phyloP scores from a whole-genome alignment of 2,888 invertebrate genomes.

The Tipula confusa region DNA sequence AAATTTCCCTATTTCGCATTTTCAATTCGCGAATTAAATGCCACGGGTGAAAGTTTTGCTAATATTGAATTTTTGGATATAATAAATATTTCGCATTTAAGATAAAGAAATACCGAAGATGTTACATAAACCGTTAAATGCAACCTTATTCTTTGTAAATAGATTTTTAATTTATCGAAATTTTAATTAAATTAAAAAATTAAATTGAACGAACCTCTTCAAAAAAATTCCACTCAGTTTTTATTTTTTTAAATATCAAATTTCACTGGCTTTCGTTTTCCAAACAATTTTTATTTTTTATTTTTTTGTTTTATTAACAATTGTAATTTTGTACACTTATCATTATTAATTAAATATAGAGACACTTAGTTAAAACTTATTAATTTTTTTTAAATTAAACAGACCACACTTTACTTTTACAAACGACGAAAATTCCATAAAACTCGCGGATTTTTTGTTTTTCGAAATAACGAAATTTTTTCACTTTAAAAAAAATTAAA shows the following conservation, averaged over 20 bases:
- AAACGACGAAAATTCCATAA: neutral
- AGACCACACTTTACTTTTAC: neutral
- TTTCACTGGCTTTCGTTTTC: neutral
- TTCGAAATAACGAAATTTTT: too few species aligned
- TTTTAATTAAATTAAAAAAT: neutral
- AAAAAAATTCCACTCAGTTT: neutral
- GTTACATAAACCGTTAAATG: neutral
- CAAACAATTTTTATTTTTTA: neutral
- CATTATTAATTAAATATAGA: neutral
- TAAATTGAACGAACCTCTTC: neutral
- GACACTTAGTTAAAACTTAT: neutral
- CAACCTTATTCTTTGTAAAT: neutral
- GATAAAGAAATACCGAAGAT: neutral
- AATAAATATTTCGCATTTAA: neutral
- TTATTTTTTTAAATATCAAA: neutral
- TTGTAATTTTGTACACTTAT: neutral
- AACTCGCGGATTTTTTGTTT: neutral
- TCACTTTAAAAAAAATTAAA: neutral
- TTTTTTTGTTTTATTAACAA: too few species aligned
- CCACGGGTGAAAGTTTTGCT: slow-evolving; percentile 12
- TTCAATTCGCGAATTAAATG: neutral
- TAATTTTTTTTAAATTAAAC: neutral
- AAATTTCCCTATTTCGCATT: neutral
- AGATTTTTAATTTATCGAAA: neutral
- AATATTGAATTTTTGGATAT: neutral